Conservation (phyloP, 2,113 vertebrate genomes). For the Sorex araneus region DNA sequence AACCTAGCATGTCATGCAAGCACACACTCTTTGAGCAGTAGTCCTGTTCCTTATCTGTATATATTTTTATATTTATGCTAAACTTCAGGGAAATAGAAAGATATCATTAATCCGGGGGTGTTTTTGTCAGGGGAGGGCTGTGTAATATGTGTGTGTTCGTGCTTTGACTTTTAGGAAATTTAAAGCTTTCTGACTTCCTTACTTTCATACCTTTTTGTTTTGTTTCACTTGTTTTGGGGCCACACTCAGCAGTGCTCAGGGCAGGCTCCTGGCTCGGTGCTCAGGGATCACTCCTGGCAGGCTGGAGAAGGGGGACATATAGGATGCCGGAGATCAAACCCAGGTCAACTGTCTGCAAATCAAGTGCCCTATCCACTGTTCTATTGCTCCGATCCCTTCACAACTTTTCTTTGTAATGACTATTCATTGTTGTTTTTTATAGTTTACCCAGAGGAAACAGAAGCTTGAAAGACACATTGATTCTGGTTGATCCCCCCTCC, state of each 20-base stretch:
- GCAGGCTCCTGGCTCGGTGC: too few species aligned
- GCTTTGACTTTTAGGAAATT: slow-evolving; percentile 35
- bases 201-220: not conserved
- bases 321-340: too few species aligned
- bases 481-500: not conserved
- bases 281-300: too few species aligned
- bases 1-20: too few species aligned
- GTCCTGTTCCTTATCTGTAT: not conserved
- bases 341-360: too few species aligned
- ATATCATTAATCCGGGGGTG: not conserved
- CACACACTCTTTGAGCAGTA: too few species aligned
- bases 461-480: not conserved
- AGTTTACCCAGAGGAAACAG: slow-evolving; percentile 35
- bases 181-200: slow-evolving; percentile 20
- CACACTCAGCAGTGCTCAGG: too few species aligned
- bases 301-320: too few species aligned
- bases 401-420: slow-evolving; percentile 51
- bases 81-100: slow-evolving; percentile 37
- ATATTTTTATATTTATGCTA: slow-evolving; percentile 55
- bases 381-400: not conserved
- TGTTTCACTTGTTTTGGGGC: too few species aligned
- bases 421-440: not conserved
- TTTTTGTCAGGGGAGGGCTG: not conserved
- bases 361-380: too few species aligned
- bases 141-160: not conserved